phyloP scores from a whole-genome alignment of 2,797 vertebrate species.

The Megalops cyprinoides region DNA sequence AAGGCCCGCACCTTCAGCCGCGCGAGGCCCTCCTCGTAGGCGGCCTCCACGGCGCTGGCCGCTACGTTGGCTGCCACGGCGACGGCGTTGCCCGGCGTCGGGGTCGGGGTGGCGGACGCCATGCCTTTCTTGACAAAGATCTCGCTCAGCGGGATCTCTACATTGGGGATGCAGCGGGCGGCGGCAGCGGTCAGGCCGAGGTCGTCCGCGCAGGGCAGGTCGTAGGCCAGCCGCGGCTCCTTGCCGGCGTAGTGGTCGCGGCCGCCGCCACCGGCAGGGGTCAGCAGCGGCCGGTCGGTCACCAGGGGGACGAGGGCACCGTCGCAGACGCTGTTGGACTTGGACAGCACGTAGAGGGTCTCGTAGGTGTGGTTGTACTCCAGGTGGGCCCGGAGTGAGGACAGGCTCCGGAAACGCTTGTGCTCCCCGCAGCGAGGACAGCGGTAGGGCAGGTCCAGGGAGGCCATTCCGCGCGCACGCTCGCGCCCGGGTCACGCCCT shows the following conservation, averaged over 20 bases:
- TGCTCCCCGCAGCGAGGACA: slow-evolving; percentile 98
- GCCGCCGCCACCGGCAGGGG: slow-evolving; percentile 68
- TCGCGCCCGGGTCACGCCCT: slow-evolving; percentile 69
- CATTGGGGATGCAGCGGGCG: slow-evolving; percentile 90
- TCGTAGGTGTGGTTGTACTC: slow-evolving; percentile 99
- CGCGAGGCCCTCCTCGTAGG: slow-evolving; percentile 94
- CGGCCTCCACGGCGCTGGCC: slow-evolving; percentile 84
- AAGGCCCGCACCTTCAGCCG: slow-evolving; percentile 93
- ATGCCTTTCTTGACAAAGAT: slow-evolving; percentile 89
- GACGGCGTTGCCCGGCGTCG: slow-evolving; percentile 81
- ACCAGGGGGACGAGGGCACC: slow-evolving; percentile 88
- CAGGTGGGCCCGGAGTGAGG: slow-evolving; percentile 93
- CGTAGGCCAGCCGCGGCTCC: slow-evolving; percentile 86
- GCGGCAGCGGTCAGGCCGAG: slow-evolving; percentile 79
- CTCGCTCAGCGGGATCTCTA: slow-evolving; percentile 92
- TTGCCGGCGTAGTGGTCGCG: slow-evolving; percentile 85
- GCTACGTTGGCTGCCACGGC: slow-evolving; percentile 84
- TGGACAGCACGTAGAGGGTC: slow-evolving; percentile 97
- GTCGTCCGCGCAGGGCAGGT: slow-evolving; percentile 90
- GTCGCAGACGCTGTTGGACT: slow-evolving; percentile 96
- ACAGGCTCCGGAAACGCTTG: slow-evolving; percentile 98
- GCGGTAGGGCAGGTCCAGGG: slow-evolving; percentile 96
- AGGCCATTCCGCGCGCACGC: slow-evolving; percentile 86
- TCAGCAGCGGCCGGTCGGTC: slow-evolving; percentile 78
- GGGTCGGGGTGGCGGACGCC: slow-evolving; percentile 79